Evolutionary conservation across 2,113 vertebrate genomes (phyloP), one percentile per base, ranked within the genome.

Genomic region (Ceratotherium simum): DNA sequence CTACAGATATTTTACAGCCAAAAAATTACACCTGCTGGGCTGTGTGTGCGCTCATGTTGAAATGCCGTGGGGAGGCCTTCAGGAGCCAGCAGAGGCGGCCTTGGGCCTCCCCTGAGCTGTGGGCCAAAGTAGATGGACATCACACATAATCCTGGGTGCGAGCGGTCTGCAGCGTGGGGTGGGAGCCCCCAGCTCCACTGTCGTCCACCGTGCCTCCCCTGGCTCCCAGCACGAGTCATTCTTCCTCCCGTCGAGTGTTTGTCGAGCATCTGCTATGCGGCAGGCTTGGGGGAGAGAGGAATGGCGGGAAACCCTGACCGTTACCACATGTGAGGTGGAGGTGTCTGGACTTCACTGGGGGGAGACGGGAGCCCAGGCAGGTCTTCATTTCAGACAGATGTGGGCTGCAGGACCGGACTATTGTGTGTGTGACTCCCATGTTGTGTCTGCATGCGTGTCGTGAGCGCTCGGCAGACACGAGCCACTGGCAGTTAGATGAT

Each of bases 211-310:
- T 23, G 21, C 5, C 8, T 3, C 7, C 21, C 6, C 76, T 5
- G 14, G 56, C 46, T 16, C 48, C 64, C 5, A 0, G 42, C 8
- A 0, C 2, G 56, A 33, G 42, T 39, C 75, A 3, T 20, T 18
- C 54, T 36, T 6, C 64, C 54, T 48, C 11, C 18, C 9, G 3
- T 8, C 9, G 46, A 36, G 39, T 4, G 25, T 62, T 48, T 16
- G 0, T 29, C 21, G 29, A 20, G 11, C 36, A 12, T 5, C 14
- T 39, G 1, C 58, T 21, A 0, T 3, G 3, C 0, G 5, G 20
- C 48, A 20, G 72, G 29, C 17, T 0, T 27, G 27, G 6, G 58
- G 46, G 18, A 3, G 1, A 18, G 75, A 17, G 46, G 25, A 1
- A 3, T 0, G 14, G 36, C 91, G 3, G 6, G 82, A 23, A 60